Evolutionary conservation across 2,113 vertebrate species (phyloP).

Genomic region (Eidolon helvum): DNA sequence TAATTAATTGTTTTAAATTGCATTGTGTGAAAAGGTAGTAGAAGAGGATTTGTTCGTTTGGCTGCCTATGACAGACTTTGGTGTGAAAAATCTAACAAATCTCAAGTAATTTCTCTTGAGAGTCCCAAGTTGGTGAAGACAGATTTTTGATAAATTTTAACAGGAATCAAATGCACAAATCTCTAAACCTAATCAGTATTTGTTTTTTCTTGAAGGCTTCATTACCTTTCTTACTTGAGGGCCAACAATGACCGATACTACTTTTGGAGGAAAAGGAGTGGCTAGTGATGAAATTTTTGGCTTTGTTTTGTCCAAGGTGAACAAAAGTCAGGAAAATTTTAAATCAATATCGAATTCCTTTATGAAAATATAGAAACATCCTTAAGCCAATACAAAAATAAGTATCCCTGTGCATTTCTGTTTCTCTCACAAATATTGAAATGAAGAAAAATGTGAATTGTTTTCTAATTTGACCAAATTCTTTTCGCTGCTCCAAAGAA

Average conservation of each 20-base stretch:
- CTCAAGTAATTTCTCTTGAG: conserved; percentile 7
- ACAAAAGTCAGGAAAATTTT: conserved; percentile 4
- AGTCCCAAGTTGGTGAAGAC: background rate
- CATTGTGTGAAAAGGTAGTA: background rate
- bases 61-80: background rate
- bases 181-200: background rate
- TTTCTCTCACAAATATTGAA: conserved; percentile 16
- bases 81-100: conserved; percentile 27
- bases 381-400: background rate
- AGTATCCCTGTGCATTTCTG: background rate
- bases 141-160: conserved; percentile 50
- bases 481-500: background rate
- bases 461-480: background rate
- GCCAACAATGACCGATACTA: background rate
- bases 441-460: background rate
- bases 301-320: conserved; percentile 26
- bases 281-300: conserved; percentile 3
- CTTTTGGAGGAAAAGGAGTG: background rate
- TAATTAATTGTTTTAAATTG: background rate
- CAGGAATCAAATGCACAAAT: background rate
- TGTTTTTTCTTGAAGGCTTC: background rate
- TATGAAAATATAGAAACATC: background rate
- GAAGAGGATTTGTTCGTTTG: background rate
- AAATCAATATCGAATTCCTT: conserved; percentile 27
- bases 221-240: background rate